Conservation (phyloP, 30 jellyfish, hydroid and myxozoan species). For the Mastigias papua region DNA sequence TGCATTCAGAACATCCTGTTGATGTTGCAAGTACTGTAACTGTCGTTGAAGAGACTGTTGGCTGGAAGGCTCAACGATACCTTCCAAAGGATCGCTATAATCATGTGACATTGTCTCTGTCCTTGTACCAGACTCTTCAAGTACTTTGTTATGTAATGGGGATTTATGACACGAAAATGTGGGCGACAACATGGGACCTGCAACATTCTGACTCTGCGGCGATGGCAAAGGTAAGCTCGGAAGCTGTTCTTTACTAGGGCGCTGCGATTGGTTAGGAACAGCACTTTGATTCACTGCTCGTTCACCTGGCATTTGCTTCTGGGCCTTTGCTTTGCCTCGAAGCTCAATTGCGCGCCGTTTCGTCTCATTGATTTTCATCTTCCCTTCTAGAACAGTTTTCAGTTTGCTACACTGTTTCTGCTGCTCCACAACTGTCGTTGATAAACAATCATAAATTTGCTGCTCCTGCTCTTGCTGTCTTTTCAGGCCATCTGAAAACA, state of each 20-base stretch:
- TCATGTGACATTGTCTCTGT: constrained; percentile 1
- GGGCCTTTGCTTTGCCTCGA: constrained; percentile 43
- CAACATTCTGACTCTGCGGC: constrained; percentile 8
- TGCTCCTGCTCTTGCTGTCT: constrained; percentile 53
- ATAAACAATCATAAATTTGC: constrained; percentile 42
- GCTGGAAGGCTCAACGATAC: not conserved
- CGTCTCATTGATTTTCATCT: constrained; percentile 47
- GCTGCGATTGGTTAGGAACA: not conserved
- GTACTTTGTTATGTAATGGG: not conserved
- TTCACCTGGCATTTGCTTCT: not conserved
- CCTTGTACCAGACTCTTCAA: not conserved
- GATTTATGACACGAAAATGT: not conserved
- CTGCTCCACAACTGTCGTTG: constrained; percentile 50
- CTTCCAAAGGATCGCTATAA: no score
- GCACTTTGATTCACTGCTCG: not conserved
- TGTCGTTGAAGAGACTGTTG: constrained; percentile 58
- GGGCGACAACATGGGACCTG: not conserved
- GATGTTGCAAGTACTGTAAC: constrained; percentile 66
- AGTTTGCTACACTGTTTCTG: constrained; percentile 54
- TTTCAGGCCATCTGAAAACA: constrained; percentile 29
- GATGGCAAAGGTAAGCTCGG: not conserved
- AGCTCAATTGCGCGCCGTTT: constrained; percentile 53
- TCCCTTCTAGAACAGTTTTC: constrained; percentile 23
- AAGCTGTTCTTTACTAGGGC: not conserved
- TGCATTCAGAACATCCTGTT: constrained; percentile 65